Evolutionary conservation across 2,888 invertebrate species (phyloP).

Genomic region (Cotesia congregata): DNA sequence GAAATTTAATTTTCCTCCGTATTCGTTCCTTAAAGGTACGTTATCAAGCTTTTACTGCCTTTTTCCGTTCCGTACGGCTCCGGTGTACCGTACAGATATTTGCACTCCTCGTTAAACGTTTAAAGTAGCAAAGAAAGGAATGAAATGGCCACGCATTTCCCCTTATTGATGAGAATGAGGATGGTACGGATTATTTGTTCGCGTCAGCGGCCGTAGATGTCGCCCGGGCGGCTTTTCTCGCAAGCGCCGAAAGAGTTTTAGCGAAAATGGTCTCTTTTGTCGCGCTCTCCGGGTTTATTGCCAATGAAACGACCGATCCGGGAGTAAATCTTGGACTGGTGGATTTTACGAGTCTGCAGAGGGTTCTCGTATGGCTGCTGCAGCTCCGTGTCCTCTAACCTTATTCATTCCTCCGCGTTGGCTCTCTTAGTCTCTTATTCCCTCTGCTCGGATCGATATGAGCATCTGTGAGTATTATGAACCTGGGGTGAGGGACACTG

Average conservation of each 20-base stretch:
- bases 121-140: no score
- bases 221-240: no score
- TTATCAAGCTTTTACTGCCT: slow-evolving; percentile 11
- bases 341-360: slow-evolving; percentile 40
- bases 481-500: slow-evolving; percentile 23
- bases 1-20: slow-evolving; percentile 47
- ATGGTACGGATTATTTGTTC: background rate
- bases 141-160: slow-evolving; percentile 29
- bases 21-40: slow-evolving; percentile 38
- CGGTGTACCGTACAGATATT: slow-evolving; percentile 9
- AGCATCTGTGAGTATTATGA: slow-evolving; percentile 26
- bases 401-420: background rate
- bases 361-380: slow-evolving; percentile 17
- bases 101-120: slow-evolving; percentile 21
- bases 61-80: slow-evolving; percentile 5
- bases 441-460: slow-evolving; percentile 27
- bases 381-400: background rate
- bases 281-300: slow-evolving; percentile 37
- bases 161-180: slow-evolving; percentile 28
- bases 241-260: no score
- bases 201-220: no score
- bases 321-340: slow-evolving; percentile 40
- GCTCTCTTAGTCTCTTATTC: background rate
- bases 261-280: background rate
- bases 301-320: slow-evolving; percentile 39